Conservation (phyloP, 2,888 invertebrate genomes). For the Pinctada fucata region DNA sequence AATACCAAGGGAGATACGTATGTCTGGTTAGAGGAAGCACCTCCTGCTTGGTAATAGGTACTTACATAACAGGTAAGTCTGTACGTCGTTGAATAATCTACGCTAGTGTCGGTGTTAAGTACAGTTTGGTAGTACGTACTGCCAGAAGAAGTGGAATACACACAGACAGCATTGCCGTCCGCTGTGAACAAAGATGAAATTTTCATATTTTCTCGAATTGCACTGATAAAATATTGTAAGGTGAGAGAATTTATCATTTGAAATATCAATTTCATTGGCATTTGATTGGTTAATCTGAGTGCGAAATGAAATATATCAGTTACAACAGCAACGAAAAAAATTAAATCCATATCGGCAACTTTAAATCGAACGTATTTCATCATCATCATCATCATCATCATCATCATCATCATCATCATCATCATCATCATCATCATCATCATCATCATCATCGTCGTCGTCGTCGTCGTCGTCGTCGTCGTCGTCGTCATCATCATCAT, state of each 20-base stretch:
- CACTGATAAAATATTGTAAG: background rate
- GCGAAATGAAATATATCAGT: too few species aligned
- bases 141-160: constrained; percentile 25
- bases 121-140: constrained; percentile 21
- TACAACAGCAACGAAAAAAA: too few species aligned
- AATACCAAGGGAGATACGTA: background rate
- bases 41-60: too few species aligned
- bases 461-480: too few species aligned
- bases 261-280: background rate
- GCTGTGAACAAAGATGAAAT: constrained; percentile 17
- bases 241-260: background rate
- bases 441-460: too few species aligned
- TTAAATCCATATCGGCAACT: too few species aligned
- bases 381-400: too few species aligned
- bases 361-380: too few species aligned
- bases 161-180: constrained; percentile 19
- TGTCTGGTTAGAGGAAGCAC: background rate
- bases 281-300: too few species aligned
- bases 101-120: constrained; percentile 21
- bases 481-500: too few species aligned
- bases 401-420: too few species aligned
- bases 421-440: too few species aligned
- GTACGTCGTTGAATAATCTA: constrained; percentile 28
- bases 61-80: constrained; percentile 38
- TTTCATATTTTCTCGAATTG: background rate